These are phyloP conservation scores for Poeciliopsis occidentalis DNA, from an alignment of 2,113 vertebrate species.

Conservation along the genomic window DNA sequence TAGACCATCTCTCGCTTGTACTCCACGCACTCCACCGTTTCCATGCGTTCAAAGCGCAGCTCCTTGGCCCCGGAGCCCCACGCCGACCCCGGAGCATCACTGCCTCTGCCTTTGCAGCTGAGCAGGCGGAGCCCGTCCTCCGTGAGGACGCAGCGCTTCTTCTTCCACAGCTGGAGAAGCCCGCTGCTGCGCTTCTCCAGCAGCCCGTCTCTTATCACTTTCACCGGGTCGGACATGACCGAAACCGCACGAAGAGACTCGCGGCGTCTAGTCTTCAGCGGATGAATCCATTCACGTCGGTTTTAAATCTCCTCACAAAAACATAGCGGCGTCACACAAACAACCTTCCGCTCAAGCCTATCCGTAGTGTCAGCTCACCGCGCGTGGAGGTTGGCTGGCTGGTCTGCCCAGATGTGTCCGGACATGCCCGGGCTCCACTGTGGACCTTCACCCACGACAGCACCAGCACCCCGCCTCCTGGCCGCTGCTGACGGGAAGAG, in stretches of 20 bases:
- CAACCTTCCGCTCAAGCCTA: background rate
- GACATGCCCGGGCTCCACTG: slow-evolving; percentile 80
- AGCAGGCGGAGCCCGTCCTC: slow-evolving; percentile 88
- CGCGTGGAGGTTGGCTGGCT: slow-evolving; percentile 14
- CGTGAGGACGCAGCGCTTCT: slow-evolving; percentile 89
- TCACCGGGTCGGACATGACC: slow-evolving; percentile 79
- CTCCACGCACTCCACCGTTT: slow-evolving; percentile 94
- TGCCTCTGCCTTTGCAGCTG: slow-evolving; percentile 49
- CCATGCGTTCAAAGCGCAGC: slow-evolving; percentile 89
- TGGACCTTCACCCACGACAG: slow-evolving; percentile 61
- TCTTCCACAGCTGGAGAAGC: slow-evolving; percentile 94
- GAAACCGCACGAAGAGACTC: background rate
- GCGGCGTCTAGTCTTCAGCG: background rate
- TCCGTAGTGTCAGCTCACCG: slow-evolving; percentile 1
- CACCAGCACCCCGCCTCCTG: slow-evolving; percentile 72
- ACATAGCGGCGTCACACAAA: background rate
- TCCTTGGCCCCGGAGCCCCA: slow-evolving; percentile 82
- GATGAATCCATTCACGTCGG: slow-evolving; percentile 15
- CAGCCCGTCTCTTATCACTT: slow-evolving; percentile 87
- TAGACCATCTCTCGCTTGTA: slow-evolving; percentile 89
- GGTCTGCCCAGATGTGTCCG: slow-evolving; percentile 81
- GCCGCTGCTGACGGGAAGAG: slow-evolving; percentile 64
- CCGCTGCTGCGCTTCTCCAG: slow-evolving; percentile 94
- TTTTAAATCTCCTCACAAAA: background rate
- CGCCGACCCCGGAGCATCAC: slow-evolving; percentile 50